phyloP scores from a whole-genome alignment of 2,797 vertebrate genomes.

The Cossypha polioptera region DNA sequence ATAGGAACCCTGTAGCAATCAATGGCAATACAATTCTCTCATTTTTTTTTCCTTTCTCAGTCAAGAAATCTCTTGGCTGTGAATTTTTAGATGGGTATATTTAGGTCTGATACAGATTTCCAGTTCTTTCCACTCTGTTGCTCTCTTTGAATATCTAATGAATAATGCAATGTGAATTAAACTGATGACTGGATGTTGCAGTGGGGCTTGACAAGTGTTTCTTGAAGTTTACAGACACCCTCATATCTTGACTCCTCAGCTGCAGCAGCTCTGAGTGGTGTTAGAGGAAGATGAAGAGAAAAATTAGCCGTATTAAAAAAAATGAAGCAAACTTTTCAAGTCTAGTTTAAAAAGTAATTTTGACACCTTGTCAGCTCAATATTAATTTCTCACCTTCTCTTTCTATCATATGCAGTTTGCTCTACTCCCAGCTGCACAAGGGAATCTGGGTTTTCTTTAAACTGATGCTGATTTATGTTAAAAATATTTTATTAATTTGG shows the following conservation, averaged over 20 bases:
- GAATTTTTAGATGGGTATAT: not conserved
- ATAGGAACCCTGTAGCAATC: not conserved
- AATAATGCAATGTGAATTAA: not conserved
- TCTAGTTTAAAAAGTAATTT: not conserved
- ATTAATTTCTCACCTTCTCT: not conserved
- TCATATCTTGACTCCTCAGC: not conserved
- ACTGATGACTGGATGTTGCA: not conserved
- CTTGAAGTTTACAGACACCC: not conserved
- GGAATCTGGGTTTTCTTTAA: not conserved
- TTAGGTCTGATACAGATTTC: not conserved
- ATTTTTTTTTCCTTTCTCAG: not conserved
- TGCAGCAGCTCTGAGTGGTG: not conserved
- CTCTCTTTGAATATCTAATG: not conserved
- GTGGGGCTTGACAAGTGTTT: not conserved
- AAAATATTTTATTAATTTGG: slow-evolving; percentile 59
- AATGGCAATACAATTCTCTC: not conserved
- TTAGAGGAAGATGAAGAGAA: not conserved
- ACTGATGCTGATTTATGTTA: slow-evolving; percentile 26
- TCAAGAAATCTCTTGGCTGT: not conserved
- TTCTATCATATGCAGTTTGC: not conserved
- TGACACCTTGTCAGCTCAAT: not conserved
- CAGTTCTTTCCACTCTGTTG: not conserved
- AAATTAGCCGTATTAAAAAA: not conserved
- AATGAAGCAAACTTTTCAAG: not conserved
- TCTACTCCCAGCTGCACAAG: not conserved